Evolutionary conservation across 1,140 invertebrate species (phyloP).

Genomic region (Caenorhabditis tropicalis): DNA sequence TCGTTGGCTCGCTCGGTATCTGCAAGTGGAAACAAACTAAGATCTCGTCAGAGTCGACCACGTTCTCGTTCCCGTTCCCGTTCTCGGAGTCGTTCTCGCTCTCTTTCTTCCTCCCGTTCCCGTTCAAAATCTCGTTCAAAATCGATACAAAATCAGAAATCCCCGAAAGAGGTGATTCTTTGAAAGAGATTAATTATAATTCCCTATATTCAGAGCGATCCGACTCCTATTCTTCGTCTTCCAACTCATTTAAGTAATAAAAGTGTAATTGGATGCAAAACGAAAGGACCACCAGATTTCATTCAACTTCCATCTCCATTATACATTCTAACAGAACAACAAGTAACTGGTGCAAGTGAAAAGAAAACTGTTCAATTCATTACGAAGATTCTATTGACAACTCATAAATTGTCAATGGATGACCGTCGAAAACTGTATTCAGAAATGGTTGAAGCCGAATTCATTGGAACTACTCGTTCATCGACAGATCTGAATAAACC

Average conservation of each 20-base stretch:
- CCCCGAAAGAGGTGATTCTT: not conserved
- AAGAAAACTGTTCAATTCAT: conserved; percentile 16
- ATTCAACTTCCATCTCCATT: conserved; percentile 24
- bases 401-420: not conserved
- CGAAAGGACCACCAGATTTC: not conserved
- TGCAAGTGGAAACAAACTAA: not conserved
- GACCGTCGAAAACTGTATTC: not conserved
- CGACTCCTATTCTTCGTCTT: not conserved
- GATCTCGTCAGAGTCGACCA: too few relatives aligned
- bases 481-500: not conserved
- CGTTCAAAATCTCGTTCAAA: not conserved
- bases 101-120: too few relatives aligned
- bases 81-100: not conserved
- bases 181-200: not conserved
- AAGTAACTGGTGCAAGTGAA: conserved; percentile 12
- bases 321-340: conserved; percentile 6
- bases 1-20: not conserved
- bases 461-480: conserved; percentile 4
- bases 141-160: not conserved
- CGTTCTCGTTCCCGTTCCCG: not conserved
- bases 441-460: conserved; percentile 18
- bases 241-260: not conserved
- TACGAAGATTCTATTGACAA: not conserved
- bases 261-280: not conserved
- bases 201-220: not conserved